These are phyloP conservation scores for Andrena hattorfiana DNA, from an alignment of 2,888 invertebrate genomes.

Conservation along the genomic window DNA sequence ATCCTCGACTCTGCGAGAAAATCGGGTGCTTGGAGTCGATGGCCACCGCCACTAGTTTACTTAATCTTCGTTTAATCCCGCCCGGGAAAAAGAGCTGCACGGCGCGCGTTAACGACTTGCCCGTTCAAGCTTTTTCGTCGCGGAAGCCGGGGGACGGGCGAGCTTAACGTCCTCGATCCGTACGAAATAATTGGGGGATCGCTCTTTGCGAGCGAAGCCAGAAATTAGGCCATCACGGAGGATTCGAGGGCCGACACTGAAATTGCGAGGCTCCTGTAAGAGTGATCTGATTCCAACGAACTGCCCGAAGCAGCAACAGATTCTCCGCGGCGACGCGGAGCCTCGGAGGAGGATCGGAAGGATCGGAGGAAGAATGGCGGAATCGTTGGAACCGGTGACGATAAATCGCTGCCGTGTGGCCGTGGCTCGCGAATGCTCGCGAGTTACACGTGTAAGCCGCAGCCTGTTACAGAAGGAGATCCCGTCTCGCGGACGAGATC, in stretches of 20 bases:
- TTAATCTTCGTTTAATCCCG: slow-evolving; percentile 46
- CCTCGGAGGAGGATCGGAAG: too few species aligned
- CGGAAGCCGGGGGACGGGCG: not conserved
- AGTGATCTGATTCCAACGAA: too few species aligned
- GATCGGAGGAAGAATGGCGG: slow-evolving; percentile 11
- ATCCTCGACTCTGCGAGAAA: not conserved
- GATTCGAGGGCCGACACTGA: too few species aligned
- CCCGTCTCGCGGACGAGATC: slow-evolving; percentile 27
- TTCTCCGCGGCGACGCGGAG: not conserved
- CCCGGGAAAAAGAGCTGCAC: not conserved
- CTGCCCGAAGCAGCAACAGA: not conserved
- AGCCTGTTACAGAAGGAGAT: slow-evolving; percentile 37
- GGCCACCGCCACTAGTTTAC: slow-evolving; percentile 3
- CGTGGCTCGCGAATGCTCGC: slow-evolving; percentile 13
- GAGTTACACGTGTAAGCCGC: slow-evolving; percentile 51
- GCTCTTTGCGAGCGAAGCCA: not conserved
- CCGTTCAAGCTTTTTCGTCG: not conserved
- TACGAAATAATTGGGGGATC: too few species aligned
- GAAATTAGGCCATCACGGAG: not conserved
- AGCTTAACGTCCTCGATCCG: not conserved
- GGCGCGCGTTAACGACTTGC: slow-evolving; percentile 11
- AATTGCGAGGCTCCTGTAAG: too few species aligned
- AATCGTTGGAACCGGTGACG: slow-evolving; percentile 6
- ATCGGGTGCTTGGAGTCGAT: not conserved
- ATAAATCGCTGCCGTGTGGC: slow-evolving; percentile 27